Evolutionary conservation across 1,140 invertebrate species (phyloP), one percentile per base, ranked within the genome.

Genomic region (Choristoneura fumiferana): DNA sequence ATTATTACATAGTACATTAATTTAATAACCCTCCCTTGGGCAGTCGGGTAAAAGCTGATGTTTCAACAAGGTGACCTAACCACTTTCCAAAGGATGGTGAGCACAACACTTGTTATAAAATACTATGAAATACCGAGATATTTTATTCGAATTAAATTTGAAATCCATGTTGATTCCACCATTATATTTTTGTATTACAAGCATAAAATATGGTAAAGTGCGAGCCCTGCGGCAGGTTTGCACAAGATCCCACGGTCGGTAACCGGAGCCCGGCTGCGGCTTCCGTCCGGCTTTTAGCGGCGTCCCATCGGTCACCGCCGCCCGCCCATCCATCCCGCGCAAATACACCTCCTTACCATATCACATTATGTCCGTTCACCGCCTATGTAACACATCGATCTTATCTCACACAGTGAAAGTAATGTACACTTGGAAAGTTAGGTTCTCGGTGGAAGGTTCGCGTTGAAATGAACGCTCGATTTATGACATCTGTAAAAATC

Each of bases 281-380:
- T 86, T 86, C 85, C 85, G 85, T 88, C 85, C 85, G 85, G 85
- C 85, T 88, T 88, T 88, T 88, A 88, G 81, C 83, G 81, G 68
- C 76, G 74, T 74, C 84, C 76, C 82, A 87, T 84, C 84, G 80
- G 80, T 85, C 83, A 86, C 75, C 74, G 69, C 67, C 57, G 58
- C 61, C 57, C 58, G 38, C 66, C 57, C 56, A 57, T 64, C 60
- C 62, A 65, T 65, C 71, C 73, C 61, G 57, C 53, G 60, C 63
- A 60, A 56, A 65, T 56, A 60, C 58, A 57, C 55, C 35, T 52
- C 37, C 14, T 52, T 34, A 52, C 36, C 63, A 55, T 54, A 58
- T 36, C 56, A 58, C 64, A 63, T 66, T 59, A 54, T 66, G 62
- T 53, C 60, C 53, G 53, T 65, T 40, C 60, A 49, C 54, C 37